These are phyloP conservation scores for Sinotaia quadrata DNA, from an alignment of 2,888 invertebrate species.

Conservation along the genomic window DNA sequence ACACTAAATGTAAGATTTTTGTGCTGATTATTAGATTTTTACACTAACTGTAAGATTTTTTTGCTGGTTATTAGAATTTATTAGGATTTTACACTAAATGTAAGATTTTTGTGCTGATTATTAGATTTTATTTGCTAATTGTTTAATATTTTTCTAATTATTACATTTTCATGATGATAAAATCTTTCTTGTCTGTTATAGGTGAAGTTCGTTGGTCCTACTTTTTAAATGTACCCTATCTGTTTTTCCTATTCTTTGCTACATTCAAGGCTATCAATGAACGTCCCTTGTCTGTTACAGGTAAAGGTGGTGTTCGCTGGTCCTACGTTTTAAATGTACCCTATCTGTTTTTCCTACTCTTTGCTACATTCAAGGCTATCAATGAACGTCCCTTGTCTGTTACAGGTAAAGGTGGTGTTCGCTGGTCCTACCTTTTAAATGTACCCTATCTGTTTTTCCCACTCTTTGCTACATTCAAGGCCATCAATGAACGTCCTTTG, in stretches of 20 bases:
- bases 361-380: slow-evolving; percentile 53
- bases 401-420: slow-evolving; percentile 64
- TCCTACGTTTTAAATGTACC: slow-evolving; percentile 68
- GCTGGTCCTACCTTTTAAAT: slow-evolving; percentile 66
- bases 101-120: too few relatives aligned
- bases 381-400: slow-evolving; percentile 33
- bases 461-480: slow-evolving; percentile 51
- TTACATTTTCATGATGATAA: too few relatives aligned
- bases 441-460: slow-evolving; percentile 67
- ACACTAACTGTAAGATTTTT: too few relatives aligned
- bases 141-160: too few relatives aligned
- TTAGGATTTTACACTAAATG: too few relatives aligned
- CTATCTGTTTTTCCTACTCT: slow-evolving; percentile 63
- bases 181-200: slow-evolving; percentile 42
- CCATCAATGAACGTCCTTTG: slow-evolving; percentile 47
- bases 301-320: slow-evolving; percentile 61
- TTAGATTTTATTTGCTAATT: too few relatives aligned
- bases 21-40: too few relatives aligned
- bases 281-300: slow-evolving; percentile 48
- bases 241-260: slow-evolving; percentile 60
- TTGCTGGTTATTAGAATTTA: too few relatives aligned
- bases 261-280: slow-evolving; percentile 52
- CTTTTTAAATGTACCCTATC: slow-evolving; percentile 67
- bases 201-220: slow-evolving; percentile 65
- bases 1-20: too few relatives aligned